phyloP scores from a whole-genome alignment of 2,888 invertebrate species.

The Sycophila texana region DNA sequence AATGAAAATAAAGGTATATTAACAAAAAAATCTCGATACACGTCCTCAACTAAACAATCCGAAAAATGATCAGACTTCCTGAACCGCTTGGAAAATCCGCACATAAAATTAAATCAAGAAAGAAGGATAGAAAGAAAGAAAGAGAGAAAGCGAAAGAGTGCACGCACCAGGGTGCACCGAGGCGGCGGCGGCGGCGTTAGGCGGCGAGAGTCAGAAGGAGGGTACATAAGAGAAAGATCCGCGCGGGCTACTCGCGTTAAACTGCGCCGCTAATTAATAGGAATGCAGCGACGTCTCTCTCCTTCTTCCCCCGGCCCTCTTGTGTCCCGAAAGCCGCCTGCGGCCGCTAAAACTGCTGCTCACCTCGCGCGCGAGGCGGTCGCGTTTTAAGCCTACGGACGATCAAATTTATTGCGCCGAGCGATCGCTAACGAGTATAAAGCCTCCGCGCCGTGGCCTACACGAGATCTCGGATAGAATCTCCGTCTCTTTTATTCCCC shows the following conservation, averaged over 20 bases:
- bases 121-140: no score
- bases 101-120: no score
- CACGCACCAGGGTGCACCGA: background rate
- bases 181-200: background rate
- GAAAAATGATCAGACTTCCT: no score
- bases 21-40: no score
- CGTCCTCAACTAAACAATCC: no score
- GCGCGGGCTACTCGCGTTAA: slow-evolving; percentile 43
- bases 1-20: no score
- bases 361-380: slow-evolving; percentile 21
- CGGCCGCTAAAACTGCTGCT: background rate
- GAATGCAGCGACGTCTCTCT: slow-evolving; percentile 56
- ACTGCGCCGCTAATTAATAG: slow-evolving; percentile 65
- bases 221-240: slow-evolving; percentile 3
- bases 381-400: slow-evolving; percentile 10
- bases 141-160: background rate
- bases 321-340: background rate
- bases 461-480: slow-evolving; percentile 41
- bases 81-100: no score
- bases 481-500: background rate
- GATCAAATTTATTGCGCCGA: slow-evolving; percentile 66
- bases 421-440: slow-evolving; percentile 62
- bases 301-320: slow-evolving; percentile 11
- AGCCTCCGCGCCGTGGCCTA: slow-evolving; percentile 10
- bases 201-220: background rate